Base-by-base conservation (phyloP, 2,797 vertebrate species). In the Rhynchonycteris naso region DNA sequence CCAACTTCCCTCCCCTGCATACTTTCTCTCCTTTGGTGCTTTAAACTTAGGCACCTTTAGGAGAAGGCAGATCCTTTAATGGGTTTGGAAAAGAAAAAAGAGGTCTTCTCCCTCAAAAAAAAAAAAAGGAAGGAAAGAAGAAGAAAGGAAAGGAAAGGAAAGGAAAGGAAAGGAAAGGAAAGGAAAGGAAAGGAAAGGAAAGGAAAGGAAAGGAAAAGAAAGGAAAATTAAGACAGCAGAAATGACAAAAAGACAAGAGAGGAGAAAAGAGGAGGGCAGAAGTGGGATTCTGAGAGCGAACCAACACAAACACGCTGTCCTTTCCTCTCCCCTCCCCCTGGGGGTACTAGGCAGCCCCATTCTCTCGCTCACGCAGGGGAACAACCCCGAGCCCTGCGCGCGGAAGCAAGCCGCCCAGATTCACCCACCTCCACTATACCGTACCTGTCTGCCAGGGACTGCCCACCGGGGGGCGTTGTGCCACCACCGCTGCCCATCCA, bases 361-460 rank as follows among this genome's bases (percentile, higher is more conserved):
- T 52, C 33, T 80, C 83, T n/a, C 12, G 38, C 33, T 66, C 59
- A 16, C 74, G 12, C 59, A 10, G 14, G 9, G 4, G n/a, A 58
- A 38, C 82, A 74, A n/a, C 65, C 66, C 38, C 2, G 8, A 82
- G 83, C 50, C 85, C 33, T 5, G 68, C 35, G 13, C 7, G 26
- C 63, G 11, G 0, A n/a, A 50, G 76, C 88, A 21, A 79, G 50
- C 69, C 69, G 56, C 28, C n/a, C 94, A 68, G 56, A 61, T 33
- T n/a, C 30, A 14, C 71, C 69, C 92, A 38, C 87, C 84, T 78
- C 54, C 61, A 22, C 14, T 50, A 18, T 47, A 43, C 91, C 16
- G 35, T 97, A 97, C 97, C 97, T 97, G 97, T 72, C 93, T 58
- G 90, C 93, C 96, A 95, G 78, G 69, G 91, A 72, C 94, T 92